Evolutionary conservation across 1,140 invertebrate genomes (phyloP), one percentile per base, ranked within the genome.

Genomic region (Ceratina calcarata): DNA sequence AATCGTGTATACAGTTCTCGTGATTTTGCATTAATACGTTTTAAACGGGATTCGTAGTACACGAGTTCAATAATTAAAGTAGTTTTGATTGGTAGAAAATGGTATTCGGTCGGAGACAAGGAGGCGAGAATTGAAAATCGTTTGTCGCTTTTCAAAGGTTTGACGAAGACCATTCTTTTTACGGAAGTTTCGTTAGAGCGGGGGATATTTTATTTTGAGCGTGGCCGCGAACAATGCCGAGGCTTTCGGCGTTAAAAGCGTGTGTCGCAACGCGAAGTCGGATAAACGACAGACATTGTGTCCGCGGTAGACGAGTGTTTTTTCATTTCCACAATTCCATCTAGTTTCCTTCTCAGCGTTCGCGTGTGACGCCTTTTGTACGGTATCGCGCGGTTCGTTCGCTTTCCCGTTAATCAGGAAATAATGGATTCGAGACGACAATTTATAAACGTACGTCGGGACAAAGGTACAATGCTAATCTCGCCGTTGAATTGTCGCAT

Each of bases 271-370:
- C 32, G 57, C 55, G 27, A 22, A 71, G 55, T 60, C 55, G 69
- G 32, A 45, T 71, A 71, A 70, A 70, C 68, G 69, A 45, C 69
- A 60, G 69, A 71, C 69, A 60, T 60, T 71, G 57, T 60, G 32
- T 45, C 32, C 32, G 32, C 32, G 15, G 24, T 55, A 60, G 69
- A 71, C 32, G 55, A 71, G 60, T 74, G 71, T 51, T 64, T 74
- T 70, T 74, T 74, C 49, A 37, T 27, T 73, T 73, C 57, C 45
- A 20, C 64, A 10, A 66, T 37, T 20, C 37, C 18, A 3, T 64
- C 20, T 15, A 22, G 57, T 24, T n/a, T 53, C 20, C 16, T 24
- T 15, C 64, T 51, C n/a, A 2, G 66, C 16, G 22, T 4, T 68
- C 49, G 22, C 27, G 37, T 13, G 32, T 37, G 65, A 16, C 32